Base-by-base conservation (phyloP, 1,140 invertebrate genomes). In the Conus betulinus region DNA sequence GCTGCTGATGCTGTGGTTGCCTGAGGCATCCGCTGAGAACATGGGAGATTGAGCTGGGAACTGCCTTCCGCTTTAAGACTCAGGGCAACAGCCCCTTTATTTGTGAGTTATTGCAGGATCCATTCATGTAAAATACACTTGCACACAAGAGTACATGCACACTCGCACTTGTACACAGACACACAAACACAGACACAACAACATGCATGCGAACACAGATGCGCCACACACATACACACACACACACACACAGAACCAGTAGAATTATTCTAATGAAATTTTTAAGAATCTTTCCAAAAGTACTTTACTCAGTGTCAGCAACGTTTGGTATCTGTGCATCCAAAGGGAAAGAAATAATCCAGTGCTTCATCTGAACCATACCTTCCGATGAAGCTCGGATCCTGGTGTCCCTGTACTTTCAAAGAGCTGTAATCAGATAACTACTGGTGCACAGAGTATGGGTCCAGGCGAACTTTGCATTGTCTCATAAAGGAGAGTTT, bases 11-110 rank as follows among this genome's bases (percentile, higher is more conserved):
- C 87, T 94, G 15, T 93, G 92, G 91, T 83, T 94, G 71, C 88
- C 89, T 17, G 93, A 88, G 63, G 79, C 25, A 0, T 67, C 60
- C 63, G 78, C 78, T 17, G 91, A 91, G 51, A 91, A 92, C n/a
- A 88, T 93, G 39, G n/a, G 93, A 93, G 74, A 85, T 93, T 15
- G 78, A 85, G 17, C 89, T 85, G n/a, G 89, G 85, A 11, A 93
- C 91, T 81, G 89, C 88, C 27, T 85, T 93, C n/a, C 52, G 92
- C 51, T 74, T 93, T 20, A 92, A 91, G 88, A 93, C 93, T 15
- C 87, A 88, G 60, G 90, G 92, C 57, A 88, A 93, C 84, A 89
- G 90, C 63, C 93, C 93, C 60, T 92, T 91, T 76, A 90, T 93
- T 57, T 84, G 92, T 93, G 88, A 84, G 82, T 67, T 3, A 5